phyloP scores from a whole-genome alignment of 2,888 invertebrate species.

The Timandra comae region DNA sequence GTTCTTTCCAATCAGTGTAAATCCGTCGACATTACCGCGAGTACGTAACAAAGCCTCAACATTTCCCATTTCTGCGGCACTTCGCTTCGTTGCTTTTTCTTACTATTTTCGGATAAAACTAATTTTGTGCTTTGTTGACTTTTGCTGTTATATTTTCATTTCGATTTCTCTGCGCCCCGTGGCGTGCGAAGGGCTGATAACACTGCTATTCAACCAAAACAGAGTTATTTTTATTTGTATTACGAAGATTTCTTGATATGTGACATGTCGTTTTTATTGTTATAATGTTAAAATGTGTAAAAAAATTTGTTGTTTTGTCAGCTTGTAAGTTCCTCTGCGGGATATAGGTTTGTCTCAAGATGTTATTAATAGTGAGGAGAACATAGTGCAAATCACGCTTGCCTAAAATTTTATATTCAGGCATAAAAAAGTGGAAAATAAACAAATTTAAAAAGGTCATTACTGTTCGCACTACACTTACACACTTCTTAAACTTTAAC shows the following conservation, averaged over 20 bases:
- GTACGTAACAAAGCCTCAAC: slow-evolving; percentile 21
- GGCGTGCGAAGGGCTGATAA: slow-evolving; percentile 37
- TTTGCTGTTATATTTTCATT: slow-evolving; percentile 60
- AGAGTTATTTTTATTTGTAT: slow-evolving; percentile 31
- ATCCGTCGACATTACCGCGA: slow-evolving; percentile 13
- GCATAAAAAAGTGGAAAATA: no score
- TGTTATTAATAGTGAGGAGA: no score
- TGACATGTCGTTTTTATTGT: slow-evolving; percentile 19
- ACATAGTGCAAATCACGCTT: no score
- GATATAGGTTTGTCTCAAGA: no score
- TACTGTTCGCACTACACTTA: no score
- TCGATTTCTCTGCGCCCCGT: slow-evolving; percentile 34
- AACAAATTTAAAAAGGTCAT: no score
- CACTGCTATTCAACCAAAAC: slow-evolving; percentile 26
- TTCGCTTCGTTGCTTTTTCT: slow-evolving; percentile 48
- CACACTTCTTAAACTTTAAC: no score
- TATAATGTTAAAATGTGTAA: no score
- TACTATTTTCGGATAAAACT: slow-evolving; percentile 64
- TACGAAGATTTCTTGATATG: neutral
- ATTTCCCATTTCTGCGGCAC: slow-evolving; percentile 40
- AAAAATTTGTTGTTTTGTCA: no score
- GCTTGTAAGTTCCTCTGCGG: no score
- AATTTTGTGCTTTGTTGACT: slow-evolving; percentile 72
- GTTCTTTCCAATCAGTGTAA: no score
- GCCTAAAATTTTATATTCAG: no score